phyloP scores from a whole-genome alignment of 2,113 vertebrate genomes.

The Microcebus ravelobensis region DNA sequence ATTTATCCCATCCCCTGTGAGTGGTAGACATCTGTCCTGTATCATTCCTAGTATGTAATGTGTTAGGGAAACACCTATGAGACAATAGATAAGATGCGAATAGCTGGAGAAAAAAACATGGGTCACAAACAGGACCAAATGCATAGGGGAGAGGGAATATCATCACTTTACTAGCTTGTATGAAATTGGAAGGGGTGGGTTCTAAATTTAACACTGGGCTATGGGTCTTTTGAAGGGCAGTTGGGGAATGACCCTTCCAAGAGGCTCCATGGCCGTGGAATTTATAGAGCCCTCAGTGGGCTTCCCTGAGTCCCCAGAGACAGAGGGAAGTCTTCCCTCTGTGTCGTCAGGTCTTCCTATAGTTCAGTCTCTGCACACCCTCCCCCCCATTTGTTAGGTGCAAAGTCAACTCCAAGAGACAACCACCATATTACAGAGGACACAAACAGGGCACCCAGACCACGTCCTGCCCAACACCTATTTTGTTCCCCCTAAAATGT shows the following conservation, averaged over 20 bases:
- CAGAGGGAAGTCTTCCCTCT: neutral
- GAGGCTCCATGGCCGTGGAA: neutral
- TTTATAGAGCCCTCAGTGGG: neutral
- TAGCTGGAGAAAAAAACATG: neutral
- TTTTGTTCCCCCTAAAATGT: neutral
- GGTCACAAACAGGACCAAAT: neutral
- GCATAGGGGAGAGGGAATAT: neutral
- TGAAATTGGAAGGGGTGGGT: neutral
- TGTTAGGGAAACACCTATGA: neutral
- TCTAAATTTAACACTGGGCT: neutral
- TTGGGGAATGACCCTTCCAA: neutral
- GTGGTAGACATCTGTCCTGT: neutral
- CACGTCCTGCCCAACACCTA: neutral
- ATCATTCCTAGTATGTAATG: neutral
- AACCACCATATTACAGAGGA: no score
- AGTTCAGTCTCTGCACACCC: neutral
- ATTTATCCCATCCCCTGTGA: neutral
- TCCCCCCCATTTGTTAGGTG: neutral
- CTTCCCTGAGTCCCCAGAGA: neutral
- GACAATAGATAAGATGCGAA: neutral
- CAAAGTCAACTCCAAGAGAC: neutral
- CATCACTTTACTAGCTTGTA: neutral
- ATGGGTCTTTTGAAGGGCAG: neutral
- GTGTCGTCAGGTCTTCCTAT: neutral
- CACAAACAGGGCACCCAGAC: neutral